phyloP scores from a whole-genome alignment of 35 echinoderm and acorn worm species.

The Nesometra sesokonis region DNA sequence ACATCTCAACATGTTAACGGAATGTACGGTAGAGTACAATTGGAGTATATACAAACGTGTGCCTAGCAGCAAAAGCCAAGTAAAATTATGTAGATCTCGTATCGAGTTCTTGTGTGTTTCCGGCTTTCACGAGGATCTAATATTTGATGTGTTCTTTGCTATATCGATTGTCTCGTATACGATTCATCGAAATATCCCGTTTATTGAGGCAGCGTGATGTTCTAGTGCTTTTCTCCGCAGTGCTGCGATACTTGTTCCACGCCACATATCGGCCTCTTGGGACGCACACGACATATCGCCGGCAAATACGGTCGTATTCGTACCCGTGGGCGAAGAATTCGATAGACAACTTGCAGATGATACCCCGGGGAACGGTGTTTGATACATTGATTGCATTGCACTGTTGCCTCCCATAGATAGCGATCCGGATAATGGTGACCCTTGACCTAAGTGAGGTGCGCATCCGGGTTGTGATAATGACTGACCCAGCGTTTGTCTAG shows the following conservation, averaged over 20 bases:
- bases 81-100: neutral
- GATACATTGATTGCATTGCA: conserved; percentile 93
- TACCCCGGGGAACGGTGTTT: conserved; percentile 68
- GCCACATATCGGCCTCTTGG: conserved; percentile 83
- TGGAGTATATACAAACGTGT: neutral
- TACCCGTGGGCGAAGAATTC: conserved; percentile 42
- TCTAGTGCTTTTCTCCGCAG: conserved; percentile 91
- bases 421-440: conserved; percentile 32
- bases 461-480: conserved; percentile 51
- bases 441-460: conserved; percentile 24
- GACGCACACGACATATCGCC: conserved; percentile 30
- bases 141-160: neutral
- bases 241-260: conserved; percentile 95
- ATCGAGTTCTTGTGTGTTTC: neutral
- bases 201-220: conserved; percentile 76
- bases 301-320: conserved; percentile 38
- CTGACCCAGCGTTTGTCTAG: conserved; percentile 81
- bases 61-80: neutral
- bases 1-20: neutral
- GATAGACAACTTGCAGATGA: conserved; percentile 32
- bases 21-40: neutral
- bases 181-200: conserved; percentile 94
- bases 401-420: conserved; percentile 61
- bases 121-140: neutral
- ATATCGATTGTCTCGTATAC: neutral